Evolutionary conservation across 2,888 invertebrate genomes (phyloP), one percentile per base, ranked within the genome.

Genomic region (Phalera bucephala): DNA sequence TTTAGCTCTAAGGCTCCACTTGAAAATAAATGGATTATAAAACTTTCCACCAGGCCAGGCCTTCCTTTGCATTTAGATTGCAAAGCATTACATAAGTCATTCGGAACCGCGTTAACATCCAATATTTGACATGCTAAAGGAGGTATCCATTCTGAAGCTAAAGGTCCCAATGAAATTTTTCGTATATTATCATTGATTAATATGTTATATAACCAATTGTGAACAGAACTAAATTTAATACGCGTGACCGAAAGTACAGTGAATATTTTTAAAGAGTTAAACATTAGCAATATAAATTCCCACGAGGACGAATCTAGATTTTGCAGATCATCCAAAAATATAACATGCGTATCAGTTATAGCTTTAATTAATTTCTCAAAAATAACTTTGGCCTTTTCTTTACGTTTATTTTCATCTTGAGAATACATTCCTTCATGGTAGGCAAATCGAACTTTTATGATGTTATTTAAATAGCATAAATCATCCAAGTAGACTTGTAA

Each of bases 91-190:
- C 91, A 86, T 33, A 93, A 69, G 36, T 90, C 87, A 28, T 64
- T 68, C 0, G 92, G 88, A 11, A 93, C 91, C 1, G 90, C 93
- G 30, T 80, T 71, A 0, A 92, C 92, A 31, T 91, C 89, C 45
- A 93, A 72, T 56, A 93, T 85, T 72, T 92, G 92, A 49, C 93
- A 93, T 15, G 91, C 91, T 15, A 93, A 72, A 14, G 90, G 71
- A 1, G 91, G 73, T 27, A 92, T 74, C 68, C 80, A 79, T 1
- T 65, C 50, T 0, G 70, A 38, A 13, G 76, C 54, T 33, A 93
- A 54, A 9, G 89, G 83, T 0, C 68, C 68, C 32, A 93, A 56
- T 2, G 77, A 64, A 23, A 86, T 79, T 67, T 89, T 86, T 50
- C 83, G 80, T 28, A 91, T 70, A 32, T 63, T 74, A 35, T 64